Conservation (phyloP, 2,888 invertebrate species). For the Leptinotarsa haldemani region DNA sequence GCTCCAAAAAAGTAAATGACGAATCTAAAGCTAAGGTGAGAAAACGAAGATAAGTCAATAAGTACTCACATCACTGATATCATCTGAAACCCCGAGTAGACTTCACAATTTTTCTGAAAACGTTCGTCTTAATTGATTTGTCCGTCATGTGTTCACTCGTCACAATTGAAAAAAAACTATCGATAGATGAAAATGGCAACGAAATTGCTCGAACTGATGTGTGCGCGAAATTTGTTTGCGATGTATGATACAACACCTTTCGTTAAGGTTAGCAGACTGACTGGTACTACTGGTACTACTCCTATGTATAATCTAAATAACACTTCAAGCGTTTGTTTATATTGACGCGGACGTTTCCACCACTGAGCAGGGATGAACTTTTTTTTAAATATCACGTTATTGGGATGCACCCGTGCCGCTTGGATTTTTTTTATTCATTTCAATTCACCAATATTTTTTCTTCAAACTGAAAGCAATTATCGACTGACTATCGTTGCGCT, state of each 20-base stretch:
- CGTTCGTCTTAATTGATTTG: neutral
- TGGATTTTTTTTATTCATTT: constrained; percentile 17
- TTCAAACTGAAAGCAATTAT: constrained; percentile 20
- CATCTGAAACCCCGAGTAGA: constrained; percentile 3
- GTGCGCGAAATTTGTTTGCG: constrained; percentile 32
- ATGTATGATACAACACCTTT: constrained; percentile 43
- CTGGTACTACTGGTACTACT: constrained; percentile 41
- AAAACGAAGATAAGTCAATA: neutral
- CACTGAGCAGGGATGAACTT: constrained; percentile 36
- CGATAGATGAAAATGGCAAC: neutral
- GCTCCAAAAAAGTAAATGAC: too few species aligned
- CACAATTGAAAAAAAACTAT: neutral
- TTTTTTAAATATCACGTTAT: constrained; percentile 26
- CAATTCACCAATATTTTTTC: constrained; percentile 23
- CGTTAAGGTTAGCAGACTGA: constrained; percentile 40
- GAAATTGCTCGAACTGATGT: neutral
- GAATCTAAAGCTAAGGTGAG: neutral
- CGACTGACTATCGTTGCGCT: constrained; percentile 18
- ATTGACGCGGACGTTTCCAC: constrained; percentile 27
- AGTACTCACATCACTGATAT: constrained; percentile 11
- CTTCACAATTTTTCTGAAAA: constrained; percentile 4
- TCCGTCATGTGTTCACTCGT: constrained; percentile 11
- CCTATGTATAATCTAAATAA: constrained; percentile 43
- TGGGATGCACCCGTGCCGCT: neutral
- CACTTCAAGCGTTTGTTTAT: constrained; percentile 44